Evolutionary conservation across 2,113 vertebrate genomes (phyloP).

Genomic region (Lutjanus erythropterus): DNA sequence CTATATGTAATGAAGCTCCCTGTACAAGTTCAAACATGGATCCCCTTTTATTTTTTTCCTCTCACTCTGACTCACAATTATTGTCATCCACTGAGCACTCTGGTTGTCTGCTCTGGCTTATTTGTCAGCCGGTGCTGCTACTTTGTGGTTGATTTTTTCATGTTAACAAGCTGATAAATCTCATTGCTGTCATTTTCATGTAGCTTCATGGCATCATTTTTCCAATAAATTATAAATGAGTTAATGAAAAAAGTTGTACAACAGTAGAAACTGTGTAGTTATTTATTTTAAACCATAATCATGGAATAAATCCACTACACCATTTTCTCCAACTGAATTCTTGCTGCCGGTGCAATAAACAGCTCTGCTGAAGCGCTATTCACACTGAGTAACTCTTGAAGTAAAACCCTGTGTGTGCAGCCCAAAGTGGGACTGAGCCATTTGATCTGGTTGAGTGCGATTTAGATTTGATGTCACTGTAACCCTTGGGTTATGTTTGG

Average conservation of each 20-base stretch:
- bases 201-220: conserved; percentile 9
- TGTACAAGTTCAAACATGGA: conserved; percentile 24
- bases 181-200: not conserved
- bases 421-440: conserved; percentile 11
- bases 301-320: not conserved
- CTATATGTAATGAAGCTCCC: conserved; percentile 5
- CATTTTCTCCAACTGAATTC: not conserved
- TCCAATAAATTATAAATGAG: not conserved
- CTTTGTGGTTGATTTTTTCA: not conserved
- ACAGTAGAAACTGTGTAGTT: not conserved
- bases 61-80: not conserved
- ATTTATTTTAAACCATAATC: not conserved
- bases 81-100: conserved; percentile 10
- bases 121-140: not conserved
- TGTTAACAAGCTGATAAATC: conserved; percentile 3
- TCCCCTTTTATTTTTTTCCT: not conserved
- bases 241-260: not conserved
- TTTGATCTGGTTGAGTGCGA: conserved; percentile 31
- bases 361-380: conserved; percentile 12
- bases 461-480: conserved; percentile 12
- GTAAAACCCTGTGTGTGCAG: conserved; percentile 8
- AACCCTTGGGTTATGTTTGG: conserved; percentile 6
- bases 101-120: not conserved
- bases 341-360: conserved; percentile 6
- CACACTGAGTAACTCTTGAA: conserved; percentile 1